Evolutionary conservation across 2,113 vertebrate genomes (phyloP).

Genomic region (Hippocampus mohnikei): DNA sequence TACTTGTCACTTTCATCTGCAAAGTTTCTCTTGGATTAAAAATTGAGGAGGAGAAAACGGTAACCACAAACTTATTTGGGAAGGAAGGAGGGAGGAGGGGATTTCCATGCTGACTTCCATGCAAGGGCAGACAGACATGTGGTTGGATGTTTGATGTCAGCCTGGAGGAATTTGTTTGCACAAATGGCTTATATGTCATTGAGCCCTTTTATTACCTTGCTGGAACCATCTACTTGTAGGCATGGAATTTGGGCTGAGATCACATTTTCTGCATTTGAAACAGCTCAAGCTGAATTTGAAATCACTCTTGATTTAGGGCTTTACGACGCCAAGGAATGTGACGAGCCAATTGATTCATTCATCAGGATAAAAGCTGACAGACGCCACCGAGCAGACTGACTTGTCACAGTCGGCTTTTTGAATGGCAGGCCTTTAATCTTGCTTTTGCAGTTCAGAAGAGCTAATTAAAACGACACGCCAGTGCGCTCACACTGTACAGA

Average conservation of each 20-base stretch:
- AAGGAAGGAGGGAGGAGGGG: slow-evolving; percentile 29
- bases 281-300: slow-evolving; percentile 22
- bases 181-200: slow-evolving; percentile 42
- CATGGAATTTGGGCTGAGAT: slow-evolving; percentile 18
- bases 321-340: slow-evolving; percentile 42
- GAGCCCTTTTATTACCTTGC: slow-evolving; percentile 16
- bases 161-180: slow-evolving; percentile 54
- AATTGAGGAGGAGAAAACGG: slow-evolving; percentile 32
- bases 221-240: slow-evolving; percentile 9
- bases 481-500: background rate
- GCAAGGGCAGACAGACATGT: slow-evolving; percentile 49
- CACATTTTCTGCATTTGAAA: slow-evolving; percentile 9
- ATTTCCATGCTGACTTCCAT: slow-evolving; percentile 56
- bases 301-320: slow-evolving; percentile 18
- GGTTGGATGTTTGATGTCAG: slow-evolving; percentile 59
- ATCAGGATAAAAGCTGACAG: slow-evolving; percentile 42
- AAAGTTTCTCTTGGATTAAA: slow-evolving; percentile 51
- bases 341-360: slow-evolving; percentile 55
- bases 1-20: slow-evolving; percentile 59
- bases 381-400: slow-evolving; percentile 16
- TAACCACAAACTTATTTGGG: slow-evolving; percentile 58
- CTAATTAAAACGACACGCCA: slow-evolving; percentile 37
- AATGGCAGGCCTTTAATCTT: slow-evolving; percentile 50
- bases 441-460: slow-evolving; percentile 32
- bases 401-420: slow-evolving; percentile 45